Percentiles rank a stretch among this genome's conserved stretches.
Conservation (phyloP, 2,888 invertebrate species). For the Pachliopta kotzebuea region DNA sequence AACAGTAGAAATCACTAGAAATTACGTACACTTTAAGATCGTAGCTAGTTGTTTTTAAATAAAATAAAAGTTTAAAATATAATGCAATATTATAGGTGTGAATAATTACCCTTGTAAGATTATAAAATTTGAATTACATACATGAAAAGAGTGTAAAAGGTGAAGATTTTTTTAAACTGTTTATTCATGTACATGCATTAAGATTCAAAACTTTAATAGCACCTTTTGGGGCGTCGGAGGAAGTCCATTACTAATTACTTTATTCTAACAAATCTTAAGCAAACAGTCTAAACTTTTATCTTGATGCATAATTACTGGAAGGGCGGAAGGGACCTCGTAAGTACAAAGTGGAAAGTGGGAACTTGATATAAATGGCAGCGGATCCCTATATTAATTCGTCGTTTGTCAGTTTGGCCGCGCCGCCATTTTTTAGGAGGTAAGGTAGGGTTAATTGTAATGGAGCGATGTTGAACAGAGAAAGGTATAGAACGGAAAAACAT, state of each 20-base stretch:
- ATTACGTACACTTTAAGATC: too few relatives aligned
- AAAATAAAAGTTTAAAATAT: too few relatives aligned
- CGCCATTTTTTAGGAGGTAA: conserved; percentile 58
- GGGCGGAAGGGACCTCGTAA: conserved; percentile 54
- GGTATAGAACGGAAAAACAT: not conserved
- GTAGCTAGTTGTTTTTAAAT: too few relatives aligned
- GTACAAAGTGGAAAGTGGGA: conserved; percentile 64
- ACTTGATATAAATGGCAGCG: conserved; percentile 59
- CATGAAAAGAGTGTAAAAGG: too few relatives aligned
- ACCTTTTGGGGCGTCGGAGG: conserved; percentile 3
- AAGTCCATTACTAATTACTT: conserved; percentile 25
- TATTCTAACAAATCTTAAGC: conserved; percentile 39
- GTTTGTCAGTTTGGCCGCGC: conserved; percentile 60
- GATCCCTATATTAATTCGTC: conserved; percentile 71
- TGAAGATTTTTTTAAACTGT: too few relatives aligned
- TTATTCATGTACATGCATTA: too few relatives aligned
- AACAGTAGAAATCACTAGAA: too few relatives aligned
- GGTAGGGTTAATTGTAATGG: conserved; percentile 65
- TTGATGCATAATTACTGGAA: conserved; percentile 63
- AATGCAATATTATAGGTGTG: too few relatives aligned
- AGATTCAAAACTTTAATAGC: not conserved
- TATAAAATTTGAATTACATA: too few relatives aligned
- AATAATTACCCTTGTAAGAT: too few relatives aligned
- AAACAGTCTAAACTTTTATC: conserved; percentile 58
- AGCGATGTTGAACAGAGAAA: conserved; percentile 43